phyloP scores from a whole-genome alignment of 2,888 invertebrate species.

The Nomada ruficornis region DNA sequence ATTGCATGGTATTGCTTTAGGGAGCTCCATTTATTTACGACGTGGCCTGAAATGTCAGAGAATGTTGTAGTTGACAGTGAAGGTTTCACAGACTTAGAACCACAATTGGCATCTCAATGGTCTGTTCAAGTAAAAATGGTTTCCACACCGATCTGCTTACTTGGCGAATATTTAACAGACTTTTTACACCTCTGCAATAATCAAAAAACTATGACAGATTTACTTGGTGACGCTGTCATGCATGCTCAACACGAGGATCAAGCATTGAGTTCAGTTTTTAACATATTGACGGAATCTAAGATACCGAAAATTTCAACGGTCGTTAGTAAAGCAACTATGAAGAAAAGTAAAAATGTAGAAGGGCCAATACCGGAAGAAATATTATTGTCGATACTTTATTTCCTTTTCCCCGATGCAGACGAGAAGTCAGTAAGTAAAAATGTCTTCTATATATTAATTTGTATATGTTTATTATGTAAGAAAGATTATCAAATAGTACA shows the following conservation, averaged over 20 bases:
- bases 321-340: slow-evolving; percentile 86
- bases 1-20: slow-evolving; percentile 81
- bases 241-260: slow-evolving; percentile 81
- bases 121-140: slow-evolving; percentile 88
- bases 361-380: slow-evolving; percentile 92
- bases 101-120: slow-evolving; percentile 93
- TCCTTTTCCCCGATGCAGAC: slow-evolving; percentile 95
- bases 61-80: slow-evolving; percentile 95
- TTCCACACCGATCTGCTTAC: slow-evolving; percentile 90
- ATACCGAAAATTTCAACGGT: slow-evolving; percentile 88
- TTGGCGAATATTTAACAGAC: slow-evolving; percentile 91
- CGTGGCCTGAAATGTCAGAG: slow-evolving; percentile 95
- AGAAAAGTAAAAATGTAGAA: slow-evolving; percentile 86
- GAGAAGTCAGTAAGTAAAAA: slow-evolving; percentile 85
- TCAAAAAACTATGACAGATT: slow-evolving; percentile 84
- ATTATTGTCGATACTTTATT: slow-evolving; percentile 91
- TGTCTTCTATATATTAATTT: background rate
- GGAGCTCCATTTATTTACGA: slow-evolving; percentile 91
- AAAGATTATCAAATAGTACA: background rate
- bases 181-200: slow-evolving; percentile 89
- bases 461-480: background rate
- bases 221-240: slow-evolving; percentile 86
- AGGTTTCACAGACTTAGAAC: slow-evolving; percentile 94
- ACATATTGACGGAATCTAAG: slow-evolving; percentile 91
- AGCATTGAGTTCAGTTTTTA: slow-evolving; percentile 84